Evolutionary conservation across 2,888 invertebrate species (phyloP), one percentile per base, ranked within the genome.

Genomic region (Campaea margaritaria): DNA sequence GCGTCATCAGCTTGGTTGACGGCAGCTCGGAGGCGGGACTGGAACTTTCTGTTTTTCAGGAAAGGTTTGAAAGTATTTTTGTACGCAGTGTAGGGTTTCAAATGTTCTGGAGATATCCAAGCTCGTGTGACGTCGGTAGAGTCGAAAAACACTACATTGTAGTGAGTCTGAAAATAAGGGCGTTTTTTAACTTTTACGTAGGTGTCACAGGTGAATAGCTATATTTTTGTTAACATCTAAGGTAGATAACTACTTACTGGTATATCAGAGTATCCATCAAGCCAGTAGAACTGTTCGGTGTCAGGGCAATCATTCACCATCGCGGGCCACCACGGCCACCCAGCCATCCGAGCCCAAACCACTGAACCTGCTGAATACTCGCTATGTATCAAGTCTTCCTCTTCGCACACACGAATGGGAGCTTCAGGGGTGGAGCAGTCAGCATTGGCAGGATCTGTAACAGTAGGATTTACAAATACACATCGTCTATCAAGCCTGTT

Each of bases 251-350:
- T 4, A 69, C 78, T 70, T 78, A 93, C 94, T 9, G 94, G 93
- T 67, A 91, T 91, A 73, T 93, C 92, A 21, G 92, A 91, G 67
- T 89, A 91, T 1, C 91, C 91, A 64, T 93, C 91, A 0, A 94
- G 81, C 94, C 94, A 94, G 74, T 93, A 94, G 76, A 87, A 95
- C 60, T 92, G 91, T 64, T 94, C 93, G 0, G 86, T 85, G 64
- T 95, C 94, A 0, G 95, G 95, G 70, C 94, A 94, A 74, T 95
- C 94, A 64, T 95, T 95, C 0, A 96, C 93, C 91, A 96, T 94
- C 1, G 94, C 95, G 2, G 96, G 96, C 95, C 95, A 96, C 95
- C 95, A 95, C 0, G 95, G 95, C 86, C 90, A 95, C 21, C 94
- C 94, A 0, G 82, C 68, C 64, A 94, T 67, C 38, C 88, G 93